A percentile compares a stretch with the other conserved stretches of the same genome.
Conservation (phyloP, 2,797 vertebrate species). For the Coracias cyanogaster region DNA sequence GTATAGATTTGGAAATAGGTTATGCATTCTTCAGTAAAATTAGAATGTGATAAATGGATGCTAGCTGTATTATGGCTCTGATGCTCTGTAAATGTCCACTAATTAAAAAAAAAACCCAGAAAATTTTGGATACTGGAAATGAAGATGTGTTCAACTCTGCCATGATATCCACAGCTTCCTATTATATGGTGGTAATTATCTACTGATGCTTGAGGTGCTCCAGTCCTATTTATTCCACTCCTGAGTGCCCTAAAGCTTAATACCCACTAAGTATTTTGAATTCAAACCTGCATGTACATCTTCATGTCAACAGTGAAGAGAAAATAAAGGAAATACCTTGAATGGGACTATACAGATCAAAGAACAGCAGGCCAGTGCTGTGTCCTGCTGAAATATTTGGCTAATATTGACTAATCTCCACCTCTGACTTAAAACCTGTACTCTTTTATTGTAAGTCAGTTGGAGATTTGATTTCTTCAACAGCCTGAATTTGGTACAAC, state of each 20-base stretch:
- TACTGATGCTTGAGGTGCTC: not conserved
- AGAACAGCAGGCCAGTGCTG: not conserved
- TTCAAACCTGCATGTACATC: not conserved
- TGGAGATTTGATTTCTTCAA: not conserved
- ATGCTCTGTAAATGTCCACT: not conserved
- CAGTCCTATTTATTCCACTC: not conserved
- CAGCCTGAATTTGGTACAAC: not conserved
- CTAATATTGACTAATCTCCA: not conserved
- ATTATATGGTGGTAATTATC: not conserved
- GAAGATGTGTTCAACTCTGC: not conserved
- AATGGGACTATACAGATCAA: not conserved
- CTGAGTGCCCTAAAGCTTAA: not conserved
- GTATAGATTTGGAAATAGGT: not conserved
- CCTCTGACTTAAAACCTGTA: not conserved
- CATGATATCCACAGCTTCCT: not conserved
- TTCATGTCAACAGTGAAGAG: not conserved
- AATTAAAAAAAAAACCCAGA: not conserved
- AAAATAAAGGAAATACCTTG: not conserved
- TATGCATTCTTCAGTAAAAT: not conserved
- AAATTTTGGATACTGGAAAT: not conserved
- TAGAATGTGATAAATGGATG: not conserved
- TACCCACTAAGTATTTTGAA: not conserved
- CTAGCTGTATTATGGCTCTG: not conserved
- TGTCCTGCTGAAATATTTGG: not conserved
- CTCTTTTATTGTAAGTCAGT: not conserved